Base-by-base conservation (phyloP, 2,888 invertebrate species). In the Margaritifera margaritifera region DNA sequence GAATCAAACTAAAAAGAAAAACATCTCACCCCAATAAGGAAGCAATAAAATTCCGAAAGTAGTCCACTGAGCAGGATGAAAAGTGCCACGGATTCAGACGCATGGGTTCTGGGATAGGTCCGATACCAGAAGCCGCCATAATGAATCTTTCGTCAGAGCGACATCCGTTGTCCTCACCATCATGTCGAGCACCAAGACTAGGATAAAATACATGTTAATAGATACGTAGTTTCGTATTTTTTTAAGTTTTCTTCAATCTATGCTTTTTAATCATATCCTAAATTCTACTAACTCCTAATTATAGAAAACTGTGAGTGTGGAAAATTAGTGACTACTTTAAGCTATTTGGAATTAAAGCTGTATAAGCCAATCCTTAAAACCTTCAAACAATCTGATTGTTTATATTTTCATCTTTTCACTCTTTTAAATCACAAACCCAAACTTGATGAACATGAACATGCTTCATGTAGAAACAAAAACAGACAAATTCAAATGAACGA, bases 101-200 rank as follows among this genome's bases (percentile, higher is more conserved):
- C 42, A 69, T 74, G 6, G 64, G 66, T 24, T 69, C 68, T 2
- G 79, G 74, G 18, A 77, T 68, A 2, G 79, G 74, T 31, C 77
- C 74, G n/a, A 75, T 72, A 19, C 75, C 77, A 19, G 79, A 77
- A 6, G 77, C 77, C 0, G 84, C 79, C 85, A 85, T 85, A 52
- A 83, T 79, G 73, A 71, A 85, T 11, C 81, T 69, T 42, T 84
- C 77, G 5, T 71, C 60, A 0, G 83, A 78, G 2, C 57, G 66
- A 54, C 85, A 85, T 4, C 67, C 60, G 62, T 85, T 85, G 51
- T 77, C 70, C 25, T 82, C 75, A 3, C 85, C 85, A 62, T 85
- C 85, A 54, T 85, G 85, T 52, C 72, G 22, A 0, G 85, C 81
- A 0, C 84, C 84, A 19, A 85, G 71, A 69, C 85, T 85, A 68